Base-by-base conservation (phyloP, 2,888 invertebrate genomes). In the Troglohyphantes excavatus region DNA sequence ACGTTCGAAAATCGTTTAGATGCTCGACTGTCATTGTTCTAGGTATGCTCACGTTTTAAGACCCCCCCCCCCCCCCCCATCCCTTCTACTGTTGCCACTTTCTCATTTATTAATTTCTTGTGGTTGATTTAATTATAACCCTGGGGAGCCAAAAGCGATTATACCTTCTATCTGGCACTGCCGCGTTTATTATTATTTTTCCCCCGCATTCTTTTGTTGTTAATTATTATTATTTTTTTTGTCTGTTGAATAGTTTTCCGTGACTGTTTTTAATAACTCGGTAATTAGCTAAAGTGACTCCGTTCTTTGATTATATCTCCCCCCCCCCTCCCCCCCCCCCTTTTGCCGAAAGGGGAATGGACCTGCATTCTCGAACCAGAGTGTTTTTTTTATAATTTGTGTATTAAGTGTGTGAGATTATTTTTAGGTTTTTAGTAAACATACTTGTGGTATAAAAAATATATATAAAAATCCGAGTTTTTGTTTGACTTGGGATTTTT, bases 61-160 rank as follows among this genome's bases (percentile, higher is more conserved):
- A 26, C 72, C 26, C 46, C 43, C 72, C 53, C 46, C 68, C 72
- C 27, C 11, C 33, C 33, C 33, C 33, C 33, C 9, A 6, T 6
- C 33, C 9, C n/a, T 17, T 5, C 1, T 17, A 53, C 17, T 53
- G 53, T 53, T 29, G 6, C 70, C n/a, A 61, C 19, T 59, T 65
- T 65, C 23, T 61, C 70, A 19, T 89, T 89, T 76, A 83, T 76
- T 75, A 82, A 76, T 82, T 89, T 89, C 53, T 76, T 70, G 88
- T 76, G 82, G 88, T 76, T 89, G 88, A 89, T 89, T 89, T 89
- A 89, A 89, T 89, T 89, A 89, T 27, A 82, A 82, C 82, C 82
- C 43, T 26, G 61, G 65, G 43, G 23, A 11, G 61, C 39, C 26
- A 73, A 73, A 46, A 81, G 39, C 82, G 82, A 83, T 89, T 89